Evolutionary conservation across 2,113 vertebrate genomes (phyloP).

Genomic region (Platycercus adscitus): DNA sequence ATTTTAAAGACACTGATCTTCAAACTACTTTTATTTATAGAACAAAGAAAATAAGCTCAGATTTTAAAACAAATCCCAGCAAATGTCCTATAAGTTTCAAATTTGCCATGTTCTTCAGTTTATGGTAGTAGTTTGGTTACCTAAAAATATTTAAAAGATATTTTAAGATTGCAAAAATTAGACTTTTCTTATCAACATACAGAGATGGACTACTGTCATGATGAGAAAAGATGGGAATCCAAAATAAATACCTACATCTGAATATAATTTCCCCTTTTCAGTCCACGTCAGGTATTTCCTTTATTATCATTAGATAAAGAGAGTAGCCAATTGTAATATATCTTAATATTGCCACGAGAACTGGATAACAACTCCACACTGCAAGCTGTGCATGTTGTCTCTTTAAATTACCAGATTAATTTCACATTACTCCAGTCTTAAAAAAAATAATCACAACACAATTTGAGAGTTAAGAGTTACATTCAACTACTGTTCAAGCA

Average conservation of each 20-base stretch:
- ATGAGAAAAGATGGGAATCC: not conserved
- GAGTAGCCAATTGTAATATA: not conserved
- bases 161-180: not conserved
- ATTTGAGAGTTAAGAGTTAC: not conserved
- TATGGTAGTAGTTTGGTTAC: not conserved
- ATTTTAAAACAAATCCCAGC: not conserved
- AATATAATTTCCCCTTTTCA: not conserved
- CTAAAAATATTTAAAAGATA: not conserved
- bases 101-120: not conserved
- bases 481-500: not conserved
- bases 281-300: not conserved
- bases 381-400: not conserved
- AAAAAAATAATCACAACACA: not conserved
- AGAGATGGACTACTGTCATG: not conserved
- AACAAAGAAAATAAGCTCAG: not conserved
- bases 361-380: not conserved
- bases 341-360: not conserved
- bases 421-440: not conserved
- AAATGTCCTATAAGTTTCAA: not conserved
- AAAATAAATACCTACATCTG: not conserved
- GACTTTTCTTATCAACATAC: not conserved
- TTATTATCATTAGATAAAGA: not conserved
- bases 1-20: slow-evolving; percentile 38
- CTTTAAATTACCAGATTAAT: not conserved
- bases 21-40: slow-evolving; percentile 17